Evolutionary conservation across 2,113 vertebrate species (phyloP).

Genomic region (Spea bombifrons): DNA sequence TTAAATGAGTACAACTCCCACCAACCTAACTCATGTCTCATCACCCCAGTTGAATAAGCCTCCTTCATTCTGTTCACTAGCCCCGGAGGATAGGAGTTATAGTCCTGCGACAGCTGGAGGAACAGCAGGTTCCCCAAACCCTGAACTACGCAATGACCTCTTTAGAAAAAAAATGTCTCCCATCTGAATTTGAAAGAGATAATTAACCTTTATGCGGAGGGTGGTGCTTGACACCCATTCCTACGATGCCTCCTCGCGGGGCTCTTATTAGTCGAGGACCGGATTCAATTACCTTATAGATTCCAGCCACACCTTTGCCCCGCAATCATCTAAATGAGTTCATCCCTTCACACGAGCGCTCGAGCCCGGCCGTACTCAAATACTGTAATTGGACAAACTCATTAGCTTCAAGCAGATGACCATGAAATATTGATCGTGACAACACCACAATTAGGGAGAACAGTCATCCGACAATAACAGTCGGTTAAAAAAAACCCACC

Average conservation of each 20-base stretch:
- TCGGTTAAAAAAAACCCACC: conserved; percentile 41
- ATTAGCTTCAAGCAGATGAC: conserved; percentile 46
- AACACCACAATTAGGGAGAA: conserved; percentile 46
- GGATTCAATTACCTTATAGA: conserved; percentile 49
- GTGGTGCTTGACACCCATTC: background rate
- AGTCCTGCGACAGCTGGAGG: background rate
- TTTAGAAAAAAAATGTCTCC: background rate
- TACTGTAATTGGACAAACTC: conserved; percentile 48
- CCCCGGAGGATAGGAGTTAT: background rate
- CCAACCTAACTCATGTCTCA: no score
- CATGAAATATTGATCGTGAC: conserved; percentile 48
- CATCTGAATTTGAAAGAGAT: conserved; percentile 21
- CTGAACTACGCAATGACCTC: background rate
- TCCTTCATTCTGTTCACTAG: background rate
- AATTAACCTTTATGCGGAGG: conserved; percentile 25
- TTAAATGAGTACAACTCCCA: no score
- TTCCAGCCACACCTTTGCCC: conserved; percentile 46
- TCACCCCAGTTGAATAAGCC: no score
- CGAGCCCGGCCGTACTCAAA: conserved; percentile 20
- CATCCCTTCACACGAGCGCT: conserved; percentile 30
- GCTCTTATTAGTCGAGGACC: conserved; percentile 36
- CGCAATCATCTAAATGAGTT: conserved; percentile 47
- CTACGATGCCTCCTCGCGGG: conserved; percentile 9
- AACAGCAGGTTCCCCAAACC: background rate
- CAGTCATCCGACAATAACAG: conserved; percentile 45